A percentile compares a stretch with the other conserved stretches of the same genome.
Conservation (phyloP, 1,140 invertebrate genomes). For the Drosophila pachea region DNA sequence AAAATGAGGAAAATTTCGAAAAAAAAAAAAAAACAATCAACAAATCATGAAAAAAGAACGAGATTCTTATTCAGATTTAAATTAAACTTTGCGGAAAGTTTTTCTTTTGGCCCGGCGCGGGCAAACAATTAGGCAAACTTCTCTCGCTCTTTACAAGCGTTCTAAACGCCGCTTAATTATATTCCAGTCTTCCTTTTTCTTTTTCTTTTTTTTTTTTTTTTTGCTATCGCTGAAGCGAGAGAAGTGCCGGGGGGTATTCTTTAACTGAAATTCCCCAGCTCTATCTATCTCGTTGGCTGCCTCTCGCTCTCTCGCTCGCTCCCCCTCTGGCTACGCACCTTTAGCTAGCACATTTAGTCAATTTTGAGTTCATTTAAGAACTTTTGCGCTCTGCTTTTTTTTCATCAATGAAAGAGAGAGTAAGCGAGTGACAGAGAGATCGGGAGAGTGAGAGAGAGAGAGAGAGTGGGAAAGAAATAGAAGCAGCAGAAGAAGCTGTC, state of each 20-base stretch:
- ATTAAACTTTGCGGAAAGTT: slow-evolving; percentile 70
- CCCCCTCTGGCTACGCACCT: slow-evolving; percentile 40
- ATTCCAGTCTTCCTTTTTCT: slow-evolving; percentile 28
- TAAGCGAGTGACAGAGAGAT: background rate
- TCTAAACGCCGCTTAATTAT: slow-evolving; percentile 77
- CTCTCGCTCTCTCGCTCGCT: background rate
- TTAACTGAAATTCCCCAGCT: slow-evolving; percentile 41
- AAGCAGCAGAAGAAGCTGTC: slow-evolving; percentile 37
- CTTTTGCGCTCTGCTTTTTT: slow-evolving; percentile 39
- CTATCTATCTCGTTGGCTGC: background rate
- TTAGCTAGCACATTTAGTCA: slow-evolving; percentile 73
- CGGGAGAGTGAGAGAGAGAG: background rate
- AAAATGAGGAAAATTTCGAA: background rate
- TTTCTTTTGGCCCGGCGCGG: slow-evolving; percentile 37
- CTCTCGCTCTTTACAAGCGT: slow-evolving; percentile 51
- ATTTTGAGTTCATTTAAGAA: slow-evolving; percentile 76
- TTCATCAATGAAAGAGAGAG: background rate
- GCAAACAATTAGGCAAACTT: slow-evolving; percentile 47
- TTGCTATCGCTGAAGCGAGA: too few relatives aligned
- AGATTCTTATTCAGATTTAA: slow-evolving; percentile 68
- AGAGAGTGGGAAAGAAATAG: background rate
- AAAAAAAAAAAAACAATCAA: slow-evolving; percentile 13
- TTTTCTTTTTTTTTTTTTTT: background rate
- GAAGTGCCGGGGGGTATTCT: background rate
- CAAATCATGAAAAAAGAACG: slow-evolving; percentile 11